Percentiles rank a stretch among this genome's conserved stretches.
These are phyloP conservation scores for Cheirogaleus major DNA, from an alignment of 2,797 vertebrate genomes.

Conservation along the genomic window DNA sequence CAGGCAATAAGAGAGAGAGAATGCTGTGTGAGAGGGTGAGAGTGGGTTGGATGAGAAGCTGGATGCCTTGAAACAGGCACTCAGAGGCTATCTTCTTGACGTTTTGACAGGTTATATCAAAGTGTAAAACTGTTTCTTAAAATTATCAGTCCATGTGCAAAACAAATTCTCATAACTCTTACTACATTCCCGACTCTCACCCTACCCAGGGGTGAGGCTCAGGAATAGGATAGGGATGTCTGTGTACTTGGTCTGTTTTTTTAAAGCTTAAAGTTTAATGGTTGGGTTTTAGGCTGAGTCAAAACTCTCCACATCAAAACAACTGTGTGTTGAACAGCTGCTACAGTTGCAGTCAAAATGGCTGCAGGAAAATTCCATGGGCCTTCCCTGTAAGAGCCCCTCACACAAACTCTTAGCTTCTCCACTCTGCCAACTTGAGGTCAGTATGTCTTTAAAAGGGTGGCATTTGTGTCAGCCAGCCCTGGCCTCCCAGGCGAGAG, in stretches of 20 bases:
- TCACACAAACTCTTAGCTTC: slow-evolving; percentile 42
- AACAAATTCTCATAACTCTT: background rate
- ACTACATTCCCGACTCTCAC: background rate
- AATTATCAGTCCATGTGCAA: background rate
- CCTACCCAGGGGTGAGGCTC: background rate
- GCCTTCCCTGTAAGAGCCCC: slow-evolving; percentile 21
- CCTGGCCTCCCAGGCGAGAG: slow-evolving; percentile 39
- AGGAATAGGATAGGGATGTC: background rate
- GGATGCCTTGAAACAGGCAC: background rate
- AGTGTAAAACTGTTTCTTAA: background rate
- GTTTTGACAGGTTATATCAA: background rate
- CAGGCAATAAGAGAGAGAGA: background rate
- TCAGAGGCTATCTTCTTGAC: background rate
- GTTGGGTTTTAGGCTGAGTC: slow-evolving; percentile 44
- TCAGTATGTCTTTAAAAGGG: slow-evolving; percentile 59
- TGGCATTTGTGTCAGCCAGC: slow-evolving; percentile 58
- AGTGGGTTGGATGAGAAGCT: background rate
- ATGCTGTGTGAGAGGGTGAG: background rate
- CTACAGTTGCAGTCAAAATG: background rate
- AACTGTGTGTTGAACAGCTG: slow-evolving; percentile 51
- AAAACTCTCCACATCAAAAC: slow-evolving; percentile 54
- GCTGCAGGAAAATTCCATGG: slow-evolving; percentile 76
- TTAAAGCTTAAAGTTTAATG: background rate
- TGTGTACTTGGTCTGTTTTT: background rate
- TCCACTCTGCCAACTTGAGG: slow-evolving; percentile 68